Base-by-base conservation (phyloP, 2,113 vertebrate species). In the Conger conger region DNA sequence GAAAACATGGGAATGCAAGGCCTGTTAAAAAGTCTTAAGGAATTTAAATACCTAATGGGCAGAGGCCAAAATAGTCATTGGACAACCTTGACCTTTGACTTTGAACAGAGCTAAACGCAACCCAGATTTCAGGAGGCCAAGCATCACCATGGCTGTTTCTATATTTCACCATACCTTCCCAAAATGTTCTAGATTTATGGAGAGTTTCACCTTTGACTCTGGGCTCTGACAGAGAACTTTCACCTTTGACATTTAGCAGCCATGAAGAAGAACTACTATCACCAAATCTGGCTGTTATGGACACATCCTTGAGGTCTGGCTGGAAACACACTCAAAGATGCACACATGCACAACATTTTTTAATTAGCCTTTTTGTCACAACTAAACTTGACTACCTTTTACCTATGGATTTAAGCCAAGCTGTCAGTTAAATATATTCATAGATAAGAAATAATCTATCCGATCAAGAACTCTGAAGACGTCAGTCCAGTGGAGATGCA, bases 111-210 rank as follows among this genome's bases (percentile, higher is more conserved):
- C 63, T 76, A 23, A 84, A 23, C 84, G 1, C 78, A n/a, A 57
- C 38, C 78, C 54, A 35, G 17, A 57, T 42, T 84, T 80, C 76
- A 79, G 83, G 23, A 60, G 33, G 30, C 27, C 17, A 3, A 79
- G 5, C 15, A 54, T 33, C 76, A 79, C 36, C 36, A 83, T 38
- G 68, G 40, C 63, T 76, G n/a, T 53, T 57, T 40, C 80, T 76
- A 82, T 57, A 77, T 82, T 86, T 82, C 38, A 82, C 50, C 80
- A 82, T 35, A 85, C 77, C 35, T 63, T 84, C 76, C 54, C 83
- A 79, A 84, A 84, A 53, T 35, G 20, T 80, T 80, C 77, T 4
- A 60, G 76, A 85, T 80, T 85, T 85, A 80, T 42, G 30, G 78
- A 37, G 76, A 76, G 63, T 42, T 81, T 45, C 57, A 86, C 80